Base-by-base conservation (phyloP, 2,113 vertebrate species). In the Clarias batrachus region DNA sequence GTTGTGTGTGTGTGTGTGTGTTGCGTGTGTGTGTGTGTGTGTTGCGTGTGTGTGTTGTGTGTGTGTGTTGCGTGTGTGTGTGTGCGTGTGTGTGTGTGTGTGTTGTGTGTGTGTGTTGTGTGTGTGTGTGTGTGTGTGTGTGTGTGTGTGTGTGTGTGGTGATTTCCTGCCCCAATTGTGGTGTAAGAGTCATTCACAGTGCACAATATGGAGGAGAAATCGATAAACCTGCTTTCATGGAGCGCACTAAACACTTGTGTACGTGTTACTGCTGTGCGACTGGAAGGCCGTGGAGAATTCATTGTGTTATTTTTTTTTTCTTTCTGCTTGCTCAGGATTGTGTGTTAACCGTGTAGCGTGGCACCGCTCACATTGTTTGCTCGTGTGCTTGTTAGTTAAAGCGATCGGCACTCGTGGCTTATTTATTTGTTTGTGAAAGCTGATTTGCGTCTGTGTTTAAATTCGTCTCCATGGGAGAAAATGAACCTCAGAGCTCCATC, bases 381-480 rank as follows among this genome's bases (percentile, higher is more conserved):
- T 52, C 60, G 52, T 81, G 85, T 66, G 10, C 84, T 74, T 76
- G 86, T 83, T 63, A 85, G 56, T 76, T 11, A 59, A 78, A 54
- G 71, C 14, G 78, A 73, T 80, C 62, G 41, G 37, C 77, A 56
- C 73, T 81, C 81, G 74, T 56, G 52, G 21, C 25, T n/a, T 65
- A 81, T 88, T 86, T 86, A 81, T 87, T 87, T 89, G 86, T 74
- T 83, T 82, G 41, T 57, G 11, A 84, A 85, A 25, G 77, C 66
- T 68, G 86, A 84, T 86, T 83, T 82, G 48, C 62, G 66, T 83
- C 80, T 82, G 37, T 86, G 77, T 66, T 84, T 86, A 68, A 76
- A 74, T 71, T 89, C n/a, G 48, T 82, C 76, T 86, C 78, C 84
- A 68, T 79, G 82, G 78, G 65, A 85, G 82, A 84, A 88, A 85